These are phyloP conservation scores for Chrysomela aeneicollis DNA, from an alignment of 2,888 invertebrate species.

Conservation along the genomic window DNA sequence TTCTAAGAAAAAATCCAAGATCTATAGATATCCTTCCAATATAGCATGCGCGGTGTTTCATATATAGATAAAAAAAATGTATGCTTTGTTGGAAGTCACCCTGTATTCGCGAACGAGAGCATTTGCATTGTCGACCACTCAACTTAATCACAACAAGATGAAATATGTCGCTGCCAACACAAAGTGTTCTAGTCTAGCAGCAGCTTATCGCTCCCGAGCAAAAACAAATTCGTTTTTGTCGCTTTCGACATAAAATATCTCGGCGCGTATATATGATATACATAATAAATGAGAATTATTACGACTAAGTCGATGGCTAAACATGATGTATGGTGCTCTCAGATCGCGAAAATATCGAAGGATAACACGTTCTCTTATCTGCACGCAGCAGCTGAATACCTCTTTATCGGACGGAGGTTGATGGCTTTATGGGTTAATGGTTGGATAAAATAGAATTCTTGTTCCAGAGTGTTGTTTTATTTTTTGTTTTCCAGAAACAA, in stretches of 20 bases:
- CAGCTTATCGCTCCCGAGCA: slow-evolving; percentile 3
- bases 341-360: slow-evolving; percentile 29
- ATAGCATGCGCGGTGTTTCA: too few relatives aligned
- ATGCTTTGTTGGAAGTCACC: too few relatives aligned
- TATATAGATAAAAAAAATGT: too few relatives aligned
- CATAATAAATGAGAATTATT: slow-evolving; percentile 33
- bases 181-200: slow-evolving; percentile 6
- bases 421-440: slow-evolving; percentile 34
- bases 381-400: slow-evolving; percentile 14
- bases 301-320: slow-evolving; percentile 30
- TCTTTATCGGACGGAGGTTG: slow-evolving; percentile 11
- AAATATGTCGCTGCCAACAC: slow-evolving; percentile 7
- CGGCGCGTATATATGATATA: slow-evolving; percentile 19
- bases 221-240: slow-evolving; percentile 20
- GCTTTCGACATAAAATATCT: slow-evolving; percentile 19
- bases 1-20: too few relatives aligned
- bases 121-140: slow-evolving; percentile 1
- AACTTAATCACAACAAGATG: slow-evolving; percentile 1
- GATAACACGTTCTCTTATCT: slow-evolving; percentile 37
- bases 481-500: too few relatives aligned
- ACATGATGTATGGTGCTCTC: slow-evolving; percentile 37
- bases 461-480: too few relatives aligned
- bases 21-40: too few relatives aligned
- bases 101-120: neutral
- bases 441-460: too few relatives aligned